Conservation (phyloP, 1,140 invertebrate species). For the Luehdorfia chinensis region DNA sequence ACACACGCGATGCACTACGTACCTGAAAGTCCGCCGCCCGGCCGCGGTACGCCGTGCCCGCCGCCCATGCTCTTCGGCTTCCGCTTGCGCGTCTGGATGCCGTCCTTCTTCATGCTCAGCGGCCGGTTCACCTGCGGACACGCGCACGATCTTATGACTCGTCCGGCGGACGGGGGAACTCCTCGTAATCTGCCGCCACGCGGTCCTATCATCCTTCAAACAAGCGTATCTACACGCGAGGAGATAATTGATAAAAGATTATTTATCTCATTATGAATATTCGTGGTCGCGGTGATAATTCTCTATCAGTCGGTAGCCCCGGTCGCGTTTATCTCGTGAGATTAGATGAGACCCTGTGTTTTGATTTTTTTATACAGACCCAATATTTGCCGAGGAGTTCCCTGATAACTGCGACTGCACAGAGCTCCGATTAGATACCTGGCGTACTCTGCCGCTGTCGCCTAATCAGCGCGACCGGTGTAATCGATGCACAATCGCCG, state of each 20-base stretch:
- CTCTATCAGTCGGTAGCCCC: slow-evolving; percentile 75
- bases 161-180: slow-evolving; percentile 47
- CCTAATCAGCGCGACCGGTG: slow-evolving; percentile 24
- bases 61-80: slow-evolving; percentile 85
- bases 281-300: slow-evolving; percentile 72
- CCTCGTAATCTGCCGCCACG: slow-evolving; percentile 61
- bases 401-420: slow-evolving; percentile 59
- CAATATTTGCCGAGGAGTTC: slow-evolving; percentile 74
- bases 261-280: slow-evolving; percentile 77
- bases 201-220: slow-evolving; percentile 73
- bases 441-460: slow-evolving; percentile 22
- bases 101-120: slow-evolving; percentile 96
- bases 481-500: slow-evolving; percentile 43
- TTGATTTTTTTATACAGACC: slow-evolving; percentile 71
- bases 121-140: slow-evolving; percentile 87
- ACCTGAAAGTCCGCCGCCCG: slow-evolving; percentile 47
- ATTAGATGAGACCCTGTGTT: slow-evolving; percentile 76
- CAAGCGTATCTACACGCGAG: slow-evolving; percentile 67
- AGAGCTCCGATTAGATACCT: slow-evolving; percentile 61
- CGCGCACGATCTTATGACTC: not conserved
- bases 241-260: slow-evolving; percentile 77
- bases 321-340: slow-evolving; percentile 69
- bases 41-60: slow-evolving; percentile 40
- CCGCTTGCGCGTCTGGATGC: slow-evolving; percentile 94
- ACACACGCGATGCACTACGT: slow-evolving; percentile 23